phyloP scores from a whole-genome alignment of 2,113 vertebrate species.

The Ameiurus melas region DNA sequence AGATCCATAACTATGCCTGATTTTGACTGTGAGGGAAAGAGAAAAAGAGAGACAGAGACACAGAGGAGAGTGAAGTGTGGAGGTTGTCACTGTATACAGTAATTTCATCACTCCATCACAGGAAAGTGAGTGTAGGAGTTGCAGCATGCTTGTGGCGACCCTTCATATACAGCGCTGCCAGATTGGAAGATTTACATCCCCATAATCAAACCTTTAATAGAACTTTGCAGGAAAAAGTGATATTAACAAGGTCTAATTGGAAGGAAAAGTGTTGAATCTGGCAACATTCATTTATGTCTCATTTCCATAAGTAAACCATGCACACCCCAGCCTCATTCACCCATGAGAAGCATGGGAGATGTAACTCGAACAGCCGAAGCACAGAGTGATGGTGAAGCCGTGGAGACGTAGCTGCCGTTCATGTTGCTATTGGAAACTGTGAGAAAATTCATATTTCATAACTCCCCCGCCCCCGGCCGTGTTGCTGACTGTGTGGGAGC shows the following conservation, averaged over 20 bases:
- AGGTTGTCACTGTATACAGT: conserved; percentile 31
- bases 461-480: conserved; percentile 54
- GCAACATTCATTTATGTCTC: neutral
- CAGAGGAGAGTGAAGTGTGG: neutral
- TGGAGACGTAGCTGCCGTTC: conserved; percentile 18
- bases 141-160: conserved; percentile 8
- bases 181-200: neutral
- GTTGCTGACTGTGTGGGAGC: conserved; percentile 50
- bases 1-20: neutral
- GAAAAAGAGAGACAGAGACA: neutral
- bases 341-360: neutral
- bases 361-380: neutral
- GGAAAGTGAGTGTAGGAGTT: conserved; percentile 38
- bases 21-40: neutral
- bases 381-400: conserved; percentile 10
- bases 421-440: conserved; percentile 59
- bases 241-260: neutral
- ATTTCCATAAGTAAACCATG: neutral
- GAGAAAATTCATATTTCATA: conserved; percentile 56
- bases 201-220: neutral
- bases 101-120: conserved; percentile 26
- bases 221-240: neutral
- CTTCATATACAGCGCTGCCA: neutral
- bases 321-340: neutral
- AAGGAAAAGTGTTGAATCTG: neutral